phyloP scores from a whole-genome alignment of 2,888 invertebrate species.

The Chrysomela aeneicollis region DNA sequence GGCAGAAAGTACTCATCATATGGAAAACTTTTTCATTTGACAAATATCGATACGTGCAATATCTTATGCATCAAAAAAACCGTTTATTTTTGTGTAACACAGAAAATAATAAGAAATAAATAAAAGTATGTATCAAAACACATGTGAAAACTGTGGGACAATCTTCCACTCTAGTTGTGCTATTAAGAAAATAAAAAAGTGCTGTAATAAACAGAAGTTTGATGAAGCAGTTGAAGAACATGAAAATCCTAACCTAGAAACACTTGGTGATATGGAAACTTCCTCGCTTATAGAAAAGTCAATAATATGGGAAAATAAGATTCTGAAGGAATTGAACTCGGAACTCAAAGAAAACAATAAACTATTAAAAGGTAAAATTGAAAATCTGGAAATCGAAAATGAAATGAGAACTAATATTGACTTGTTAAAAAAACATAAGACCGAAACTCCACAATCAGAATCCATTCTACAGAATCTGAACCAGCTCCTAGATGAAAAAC shows the following conservation, averaged over 20 bases:
- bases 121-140: too few species aligned
- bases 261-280: conserved; percentile 18
- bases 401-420: conserved; percentile 14
- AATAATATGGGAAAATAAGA: conserved; percentile 20
- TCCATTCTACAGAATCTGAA: neutral
- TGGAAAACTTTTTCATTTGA: too few species aligned
- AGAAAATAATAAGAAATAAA: too few species aligned
- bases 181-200: conserved; percentile 15
- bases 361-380: conserved; percentile 14
- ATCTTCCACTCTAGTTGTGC: conserved; percentile 15
- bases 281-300: conserved; percentile 8
- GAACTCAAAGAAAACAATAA: conserved; percentile 13
- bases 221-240: conserved; percentile 8
- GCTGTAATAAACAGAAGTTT: conserved; percentile 17
- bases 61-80: too few species aligned
- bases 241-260: conserved; percentile 18
- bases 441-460: conserved; percentile 12
- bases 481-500: conserved; percentile 14
- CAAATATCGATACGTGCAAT: too few species aligned
- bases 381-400: conserved; percentile 15
- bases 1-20: too few species aligned
- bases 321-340: conserved; percentile 14
- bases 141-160: conserved; percentile 10
- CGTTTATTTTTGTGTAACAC: too few species aligned
- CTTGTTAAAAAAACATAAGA: conserved; percentile 3